Percentiles rank a stretch among this genome's conserved stretches.
These are phyloP conservation scores for Dasyornis broadbenti DNA, from an alignment of 2,113 vertebrate genomes.

Conservation along the genomic window DNA sequence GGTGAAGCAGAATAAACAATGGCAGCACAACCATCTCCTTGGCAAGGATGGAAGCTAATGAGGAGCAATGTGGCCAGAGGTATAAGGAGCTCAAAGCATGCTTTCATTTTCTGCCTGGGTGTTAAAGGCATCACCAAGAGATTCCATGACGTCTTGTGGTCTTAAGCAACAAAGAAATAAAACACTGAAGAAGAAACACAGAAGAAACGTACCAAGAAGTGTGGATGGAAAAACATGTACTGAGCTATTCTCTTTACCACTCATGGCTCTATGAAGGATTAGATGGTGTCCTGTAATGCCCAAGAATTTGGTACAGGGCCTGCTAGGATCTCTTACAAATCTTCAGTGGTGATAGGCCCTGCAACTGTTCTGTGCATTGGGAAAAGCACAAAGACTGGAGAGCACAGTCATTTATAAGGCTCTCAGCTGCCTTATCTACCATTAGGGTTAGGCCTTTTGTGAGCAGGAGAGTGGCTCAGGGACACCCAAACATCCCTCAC, in stretches of 20 bases:
- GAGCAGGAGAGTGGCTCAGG: background rate
- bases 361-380: background rate
- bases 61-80: background rate
- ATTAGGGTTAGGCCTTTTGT: background rate
- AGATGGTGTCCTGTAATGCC: background rate
- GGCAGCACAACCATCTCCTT: background rate
- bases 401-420: accelerated
- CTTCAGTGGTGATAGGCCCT: background rate
- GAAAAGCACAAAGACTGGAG: background rate
- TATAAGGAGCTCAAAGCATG: background rate
- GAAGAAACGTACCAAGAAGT: background rate
- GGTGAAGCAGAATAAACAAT: background rate
- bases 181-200: background rate
- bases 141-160: background rate
- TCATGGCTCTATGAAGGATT: background rate
- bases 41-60: background rate
- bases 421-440: background rate
- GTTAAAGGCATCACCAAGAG: background rate
- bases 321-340: background rate
- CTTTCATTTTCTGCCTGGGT: background rate
- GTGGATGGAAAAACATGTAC: background rate
- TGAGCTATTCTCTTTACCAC: background rate
- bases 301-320: background rate
- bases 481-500: background rate
- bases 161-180: background rate